Base-by-base conservation (phyloP, 2,113 vertebrate genomes). In the Orycteropus afer region DNA sequence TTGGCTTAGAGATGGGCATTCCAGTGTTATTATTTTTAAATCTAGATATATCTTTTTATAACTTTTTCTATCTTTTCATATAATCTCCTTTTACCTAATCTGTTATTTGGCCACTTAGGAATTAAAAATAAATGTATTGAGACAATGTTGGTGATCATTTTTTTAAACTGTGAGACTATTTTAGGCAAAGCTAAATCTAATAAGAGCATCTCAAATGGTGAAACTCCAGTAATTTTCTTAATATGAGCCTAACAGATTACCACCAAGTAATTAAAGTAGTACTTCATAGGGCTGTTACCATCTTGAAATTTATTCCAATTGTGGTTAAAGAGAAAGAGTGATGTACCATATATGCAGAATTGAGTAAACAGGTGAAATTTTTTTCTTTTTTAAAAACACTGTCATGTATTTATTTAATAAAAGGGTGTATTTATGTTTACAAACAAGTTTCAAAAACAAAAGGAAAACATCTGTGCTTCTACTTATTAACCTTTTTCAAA, bases 391-490 rank as follows among this genome's bases (percentile, higher is more conserved):
- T 99, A 98, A 98, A 99, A 99, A 98, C 98, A 99, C 98, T 97
- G 99, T 98, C 97, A 97, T 98, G 98, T 98, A 95, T 98, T 99
- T 99, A 98, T 98, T 98, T 98, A 99, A 98, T 97, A 98, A 98
- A 99, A 99, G 98, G 98, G 98, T 98, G 98, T 98, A 98, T 98
- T 97, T 98, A 98, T 98, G 97, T 98, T 98, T 99, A 98, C 98
- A 99, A 99, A 99, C 98, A 99, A 98, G 97, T 98, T 98, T 98
- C 97, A 98, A 98, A 98, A 98, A 97, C 98, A 98, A 98, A 98
- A 98, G 97, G 94, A 98, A 98, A 99, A 99, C 98, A 98, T 98
- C 98, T 98, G 99, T 98, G 98, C 98, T 98, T 98, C 96, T 97
- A 98, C 88, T 98, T 98, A 98, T 97, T 97, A 98, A 98, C 98